Base-by-base conservation (phyloP, 2,888 invertebrate species). In the Eutolmus rufibarbis region DNA sequence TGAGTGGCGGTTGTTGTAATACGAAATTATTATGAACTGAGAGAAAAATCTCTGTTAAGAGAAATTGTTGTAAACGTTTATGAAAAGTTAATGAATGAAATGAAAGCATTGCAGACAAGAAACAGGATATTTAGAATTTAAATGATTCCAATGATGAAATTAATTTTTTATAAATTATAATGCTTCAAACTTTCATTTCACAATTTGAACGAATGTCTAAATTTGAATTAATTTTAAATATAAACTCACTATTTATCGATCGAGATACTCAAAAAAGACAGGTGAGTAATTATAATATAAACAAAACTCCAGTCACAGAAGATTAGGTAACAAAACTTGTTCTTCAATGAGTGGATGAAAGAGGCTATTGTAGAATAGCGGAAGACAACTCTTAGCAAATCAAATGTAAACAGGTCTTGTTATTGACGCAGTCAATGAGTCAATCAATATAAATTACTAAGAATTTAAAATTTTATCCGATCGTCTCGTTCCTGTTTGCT, bases 401-500 rank as follows among this genome's bases (percentile, higher is more conserved):
- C 12, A 28, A 79, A 46, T 79, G 31, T 34, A 79, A 56, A 79
- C 34, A 76, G 28, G 23, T 28, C 51, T 51, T 4, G 43, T 9
- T 51, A 28, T 46, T 79, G 51, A 56, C 79, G 79, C n/a, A 79
- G 31, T 19, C n/a, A 5, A 79, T 79, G 79, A 79, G 51, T 78
- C 79, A 56, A 79, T 79, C 46, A 51, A 56, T 79, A 31, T 1
- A 16, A 28, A 79, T 79, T 79, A 79, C 79, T 28, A 51, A 51
- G 79, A 79, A 79, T 28, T 51, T 16, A 78, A 78, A 43, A 19
- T 43, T 43, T n/a, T 28, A 28, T 66, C 3, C 4, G 28, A 23
- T 28, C 9, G 28, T n/a, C 66, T 19, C 23, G 9, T 28, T 66
- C 2, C 56, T 56, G 56, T 19, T 19, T 23, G 19, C 66, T 28